Conservation (phyloP, 2,113 vertebrate species). For the Pyxicephalus adspersus region DNA sequence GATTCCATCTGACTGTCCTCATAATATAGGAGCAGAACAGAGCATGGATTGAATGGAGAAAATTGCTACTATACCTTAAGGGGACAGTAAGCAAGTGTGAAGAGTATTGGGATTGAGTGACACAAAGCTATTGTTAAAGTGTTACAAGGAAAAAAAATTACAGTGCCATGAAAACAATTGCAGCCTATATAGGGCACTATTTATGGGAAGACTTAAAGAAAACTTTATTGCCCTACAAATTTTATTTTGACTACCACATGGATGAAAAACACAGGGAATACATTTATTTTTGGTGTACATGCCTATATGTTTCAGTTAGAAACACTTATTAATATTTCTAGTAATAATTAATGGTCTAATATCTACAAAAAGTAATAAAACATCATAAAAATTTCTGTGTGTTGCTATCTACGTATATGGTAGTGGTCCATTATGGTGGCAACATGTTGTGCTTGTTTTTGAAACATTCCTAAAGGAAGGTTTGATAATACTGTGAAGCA, state of each 20-base stretch:
- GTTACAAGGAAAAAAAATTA: conserved; percentile 51
- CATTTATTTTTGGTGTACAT: too few relatives aligned
- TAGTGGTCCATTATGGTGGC: too few relatives aligned
- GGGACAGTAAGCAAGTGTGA: conserved; percentile 57
- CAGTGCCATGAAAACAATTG: conserved; percentile 55
- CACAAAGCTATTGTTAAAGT: conserved; percentile 58
- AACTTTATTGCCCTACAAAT: not conserved
- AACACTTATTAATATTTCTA: too few relatives aligned
- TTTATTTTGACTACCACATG: not conserved
- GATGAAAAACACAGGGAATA: too few relatives aligned
- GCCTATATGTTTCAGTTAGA: too few relatives aligned
- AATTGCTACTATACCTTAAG: conserved; percentile 42
- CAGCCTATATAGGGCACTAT: conserved; percentile 31
- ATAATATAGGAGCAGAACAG: conserved; percentile 59
- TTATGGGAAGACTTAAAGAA: not conserved
- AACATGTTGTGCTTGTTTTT: too few relatives aligned
- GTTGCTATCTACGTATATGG: too few relatives aligned
- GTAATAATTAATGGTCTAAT: too few relatives aligned
- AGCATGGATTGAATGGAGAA: conserved; percentile 57
- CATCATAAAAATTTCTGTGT: too few relatives aligned
- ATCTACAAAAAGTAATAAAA: too few relatives aligned
- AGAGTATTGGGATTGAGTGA: conserved; percentile 57
- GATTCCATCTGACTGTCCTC: conserved; percentile 59
- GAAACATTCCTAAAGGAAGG: too few relatives aligned
- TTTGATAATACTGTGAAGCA: too few relatives aligned